Base-by-base conservation (phyloP, 2,888 invertebrate species). In the Catonia carolina region DNA sequence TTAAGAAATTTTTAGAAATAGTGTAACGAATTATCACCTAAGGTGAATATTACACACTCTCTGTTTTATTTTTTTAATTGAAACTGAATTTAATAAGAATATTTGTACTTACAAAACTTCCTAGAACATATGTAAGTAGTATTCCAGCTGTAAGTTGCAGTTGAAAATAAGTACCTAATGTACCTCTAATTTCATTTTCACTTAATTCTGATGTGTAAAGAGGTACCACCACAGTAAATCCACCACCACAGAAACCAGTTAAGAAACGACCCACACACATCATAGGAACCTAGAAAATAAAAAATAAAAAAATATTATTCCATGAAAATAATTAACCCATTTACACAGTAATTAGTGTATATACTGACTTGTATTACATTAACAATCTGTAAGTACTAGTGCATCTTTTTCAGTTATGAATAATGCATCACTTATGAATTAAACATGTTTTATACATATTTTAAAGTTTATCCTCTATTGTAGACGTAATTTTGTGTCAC, bases 191-290 rank as follows among this genome's bases (percentile, higher is more conserved):
- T 22, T 84, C 81, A 64, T 84, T 87, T 64, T 91, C 85, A 0
- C 92, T 83, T 45, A 91, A 90, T 76, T 96, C 96, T 39, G 84
- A 85, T 4, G 85, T 86, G 69, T 90, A 92, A 61, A 92, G 80
- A 0, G 94, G 93, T 0, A 86, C 87, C 0, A 87, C 84, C 15
- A 90, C 83, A 66, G 89, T 90, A 67, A 86, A 86, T 1, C 89
- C 86, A 18, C 91, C 91, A 23, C 83, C 83, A 15, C 86, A 84
- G 41, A 87, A 69, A 22, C 90, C 91, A 3, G 82, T 81, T 33
- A 89, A 75, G 48, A 88, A 80, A 56, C 86, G 74, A 0, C 86
- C 86, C 1, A 77, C 72, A 65, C 82, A 81, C 6, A 86, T 72
- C 80, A 84, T 82, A 0, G 70, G 67, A 0, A 84, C 64, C 68